phyloP scores from a whole-genome alignment of 2,113 vertebrate genomes.

The Eolophus roseicapilla region DNA sequence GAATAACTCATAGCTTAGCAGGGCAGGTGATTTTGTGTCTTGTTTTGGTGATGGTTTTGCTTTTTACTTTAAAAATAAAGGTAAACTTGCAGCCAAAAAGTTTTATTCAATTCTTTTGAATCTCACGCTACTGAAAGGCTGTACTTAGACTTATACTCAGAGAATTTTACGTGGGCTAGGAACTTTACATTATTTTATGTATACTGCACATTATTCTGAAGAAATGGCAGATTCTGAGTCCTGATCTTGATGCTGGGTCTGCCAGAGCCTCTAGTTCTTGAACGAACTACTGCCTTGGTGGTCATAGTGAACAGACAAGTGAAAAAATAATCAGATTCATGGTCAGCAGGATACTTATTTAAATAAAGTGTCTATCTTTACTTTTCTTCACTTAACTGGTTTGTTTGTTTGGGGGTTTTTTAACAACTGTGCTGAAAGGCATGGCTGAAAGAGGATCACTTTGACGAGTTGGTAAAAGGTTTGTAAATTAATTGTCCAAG shows the following conservation, averaged over 20 bases:
- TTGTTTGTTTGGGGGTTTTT: not conserved
- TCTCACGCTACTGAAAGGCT: not conserved
- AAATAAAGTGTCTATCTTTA: not conserved
- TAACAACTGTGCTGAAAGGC: not conserved
- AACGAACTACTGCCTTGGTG: not conserved
- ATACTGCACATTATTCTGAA: accelerated
- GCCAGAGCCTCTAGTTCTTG: not conserved
- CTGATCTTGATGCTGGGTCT: not conserved
- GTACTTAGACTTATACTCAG: not conserved
- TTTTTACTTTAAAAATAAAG: not conserved
- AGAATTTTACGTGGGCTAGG: not conserved
- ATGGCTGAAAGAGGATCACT: not conserved
- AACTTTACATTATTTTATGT: not conserved
- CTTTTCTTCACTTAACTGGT: not conserved
- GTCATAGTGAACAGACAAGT: not conserved
- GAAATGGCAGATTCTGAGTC: not conserved
- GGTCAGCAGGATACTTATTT: not conserved
- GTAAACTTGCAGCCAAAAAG: not conserved
- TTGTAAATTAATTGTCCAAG: not conserved
- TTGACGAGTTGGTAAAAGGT: not conserved
- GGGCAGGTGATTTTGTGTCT: not conserved
- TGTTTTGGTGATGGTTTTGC: not conserved
- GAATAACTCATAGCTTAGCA: not conserved
- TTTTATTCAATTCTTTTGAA: not conserved
- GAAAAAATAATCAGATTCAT: not conserved